Evolutionary conservation across 1,140 invertebrate genomes (phyloP).

Genomic region (Brachionus calyciflorus): DNA sequence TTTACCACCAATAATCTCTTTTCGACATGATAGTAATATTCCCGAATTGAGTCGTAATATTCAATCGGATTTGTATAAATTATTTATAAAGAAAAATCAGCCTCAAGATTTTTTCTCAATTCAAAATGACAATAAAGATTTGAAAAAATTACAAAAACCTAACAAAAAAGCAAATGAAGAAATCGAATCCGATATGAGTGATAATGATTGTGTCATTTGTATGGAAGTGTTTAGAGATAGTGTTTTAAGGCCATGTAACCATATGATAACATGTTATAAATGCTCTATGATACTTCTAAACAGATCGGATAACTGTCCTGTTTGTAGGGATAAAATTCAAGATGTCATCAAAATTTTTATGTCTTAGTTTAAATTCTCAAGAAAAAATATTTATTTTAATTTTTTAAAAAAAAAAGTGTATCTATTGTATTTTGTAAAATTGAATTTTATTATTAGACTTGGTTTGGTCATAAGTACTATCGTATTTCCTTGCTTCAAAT

Average conservation of each 20-base stretch:
- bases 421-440: too few species aligned
- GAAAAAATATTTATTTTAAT: too few species aligned
- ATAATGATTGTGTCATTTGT: slow-evolving; percentile 63
- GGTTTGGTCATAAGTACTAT: too few species aligned
- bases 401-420: too few species aligned
- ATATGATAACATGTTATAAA: slow-evolving; percentile 62
- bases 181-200: slow-evolving; percentile 39
- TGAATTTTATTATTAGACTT: too few species aligned
- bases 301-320: slow-evolving; percentile 61
- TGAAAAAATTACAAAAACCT: background rate
- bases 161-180: background rate
- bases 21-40: background rate
- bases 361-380: slow-evolving; percentile 48
- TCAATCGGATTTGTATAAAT: slow-evolving; percentile 23
- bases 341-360: slow-evolving; percentile 56
- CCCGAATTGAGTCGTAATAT: slow-evolving; percentile 30
- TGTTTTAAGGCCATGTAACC: slow-evolving; percentile 62
- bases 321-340: slow-evolving; percentile 61
- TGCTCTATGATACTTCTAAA: slow-evolving; percentile 61
- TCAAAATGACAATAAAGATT: background rate
- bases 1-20: background rate
- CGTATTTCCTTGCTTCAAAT: too few species aligned
- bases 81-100: background rate
- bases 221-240: slow-evolving; percentile 62
- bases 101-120: slow-evolving; percentile 14